A percentile compares a stretch with the other conserved stretches of the same genome.
Conservation (phyloP, 2,113 vertebrate genomes). For the Amblyornis subalaris region DNA sequence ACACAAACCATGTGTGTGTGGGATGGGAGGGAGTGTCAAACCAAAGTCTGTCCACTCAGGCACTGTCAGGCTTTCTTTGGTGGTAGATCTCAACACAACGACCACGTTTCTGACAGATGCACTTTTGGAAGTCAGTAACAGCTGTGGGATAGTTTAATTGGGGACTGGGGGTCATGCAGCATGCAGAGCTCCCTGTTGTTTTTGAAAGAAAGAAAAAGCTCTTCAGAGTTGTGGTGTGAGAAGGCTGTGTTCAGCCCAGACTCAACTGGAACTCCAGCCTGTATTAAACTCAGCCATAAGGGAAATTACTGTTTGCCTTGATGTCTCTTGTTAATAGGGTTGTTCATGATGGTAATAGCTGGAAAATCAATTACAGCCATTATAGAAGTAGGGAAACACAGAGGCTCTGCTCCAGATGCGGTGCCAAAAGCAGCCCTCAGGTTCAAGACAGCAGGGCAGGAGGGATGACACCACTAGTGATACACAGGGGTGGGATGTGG, state of each 20-base stretch:
- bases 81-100: background rate
- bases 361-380: background rate
- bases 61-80: background rate
- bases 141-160: background rate
- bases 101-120: background rate
- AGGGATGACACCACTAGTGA: background rate
- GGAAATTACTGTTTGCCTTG: background rate
- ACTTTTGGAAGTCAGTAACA: background rate
- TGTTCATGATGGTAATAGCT: background rate
- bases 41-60: background rate
- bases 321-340: background rate
- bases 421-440: rapidly evolving
- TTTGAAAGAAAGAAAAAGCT: background rate
- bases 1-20: background rate
- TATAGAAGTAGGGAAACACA: background rate
- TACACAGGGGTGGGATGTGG: background rate
- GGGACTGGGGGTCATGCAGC: background rate
- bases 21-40: background rate
- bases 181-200: background rate
- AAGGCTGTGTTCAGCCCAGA: background rate
- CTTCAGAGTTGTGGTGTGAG: background rate
- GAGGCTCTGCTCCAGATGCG: background rate
- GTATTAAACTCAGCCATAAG: background rate
- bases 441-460: background rate
- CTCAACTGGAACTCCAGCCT: background rate